Conservation (phyloP, 2,113 vertebrate species). For the Megaptera novaeangliae region DNA sequence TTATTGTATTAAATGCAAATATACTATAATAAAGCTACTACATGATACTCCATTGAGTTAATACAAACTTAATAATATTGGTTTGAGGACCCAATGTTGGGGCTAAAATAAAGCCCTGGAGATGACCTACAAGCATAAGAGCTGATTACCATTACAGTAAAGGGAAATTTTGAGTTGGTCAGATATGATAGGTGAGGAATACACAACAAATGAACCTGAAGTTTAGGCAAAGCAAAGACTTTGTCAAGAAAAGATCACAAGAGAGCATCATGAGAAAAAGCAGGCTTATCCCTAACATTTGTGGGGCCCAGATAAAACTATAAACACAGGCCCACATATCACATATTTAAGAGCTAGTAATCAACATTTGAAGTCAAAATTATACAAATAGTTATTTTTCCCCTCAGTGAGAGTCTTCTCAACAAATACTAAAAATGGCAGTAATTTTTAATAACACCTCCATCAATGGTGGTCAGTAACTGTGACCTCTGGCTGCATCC, state of each 20-base stretch:
- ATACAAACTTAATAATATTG: background rate
- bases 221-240: constrained; percentile 44
- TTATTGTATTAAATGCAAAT: background rate
- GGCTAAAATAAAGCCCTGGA: constrained; percentile 43
- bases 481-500: background rate
- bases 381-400: background rate
- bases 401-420: background rate
- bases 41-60: background rate
- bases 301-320: background rate
- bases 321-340: background rate
- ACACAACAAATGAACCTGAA: constrained; percentile 34
- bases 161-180: constrained; percentile 20
- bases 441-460: background rate
- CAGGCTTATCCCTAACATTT: background rate
- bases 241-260: background rate
- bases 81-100: constrained; percentile 39
- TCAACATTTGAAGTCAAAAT: background rate
- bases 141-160: background rate
- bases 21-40: background rate
- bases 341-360: background rate
- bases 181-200: background rate
- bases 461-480: accelerated
- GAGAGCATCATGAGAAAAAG: background rate
- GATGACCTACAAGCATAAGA: constrained; percentile 27
- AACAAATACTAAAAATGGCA: background rate